Evolutionary conservation across 2,888 invertebrate species (phyloP), one percentile per base, ranked within the genome.

Genomic region (Homarus gammarus): DNA sequence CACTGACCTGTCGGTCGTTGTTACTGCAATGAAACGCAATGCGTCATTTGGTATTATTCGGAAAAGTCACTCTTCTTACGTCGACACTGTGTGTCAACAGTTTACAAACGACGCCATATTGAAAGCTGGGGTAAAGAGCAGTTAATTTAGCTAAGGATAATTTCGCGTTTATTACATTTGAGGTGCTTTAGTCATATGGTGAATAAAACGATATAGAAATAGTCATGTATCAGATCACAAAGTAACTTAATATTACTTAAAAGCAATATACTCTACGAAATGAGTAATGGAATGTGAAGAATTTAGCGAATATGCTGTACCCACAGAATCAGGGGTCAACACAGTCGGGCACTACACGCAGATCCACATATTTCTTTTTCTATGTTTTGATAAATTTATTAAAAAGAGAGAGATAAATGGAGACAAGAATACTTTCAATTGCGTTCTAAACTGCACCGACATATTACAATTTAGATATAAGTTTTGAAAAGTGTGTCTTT

Each of bases 81-180:
- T 18, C 38, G 77, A 36, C 77, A 73, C 38, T 86, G 86, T 40
- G 36, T 87, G 87, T 87, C 81, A 86, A 86, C 81, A 87, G 82
- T 87, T 73, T 87, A 87, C 87, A 87, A 72, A 82, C 64, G 82
- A 87, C 87, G 87, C 87, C 87, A 87, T 87, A 56, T 87, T 87
- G 87, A 75, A 87, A 73, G 44, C 72, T 72, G 33, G 31, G 36
- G 73, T 31, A 1, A 40, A 27, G 87, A 44, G n/a, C 31, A 1
- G n/a, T 0, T 27, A 49, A 38, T 15, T 87, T 87, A 15, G 61
- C 68, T 73, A 75, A 31, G 12, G 3, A n/a, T 75, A 87, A 68
- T 73, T 87, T 87, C 73, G 82, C 81, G 81, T 73, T 77, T 75
- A 27, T n/a, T 27, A 33, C 15, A 49, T 2, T 38, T n/a, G 1